Conservation (phyloP, 2,888 invertebrate genomes). For the Andrena bucephala region DNA sequence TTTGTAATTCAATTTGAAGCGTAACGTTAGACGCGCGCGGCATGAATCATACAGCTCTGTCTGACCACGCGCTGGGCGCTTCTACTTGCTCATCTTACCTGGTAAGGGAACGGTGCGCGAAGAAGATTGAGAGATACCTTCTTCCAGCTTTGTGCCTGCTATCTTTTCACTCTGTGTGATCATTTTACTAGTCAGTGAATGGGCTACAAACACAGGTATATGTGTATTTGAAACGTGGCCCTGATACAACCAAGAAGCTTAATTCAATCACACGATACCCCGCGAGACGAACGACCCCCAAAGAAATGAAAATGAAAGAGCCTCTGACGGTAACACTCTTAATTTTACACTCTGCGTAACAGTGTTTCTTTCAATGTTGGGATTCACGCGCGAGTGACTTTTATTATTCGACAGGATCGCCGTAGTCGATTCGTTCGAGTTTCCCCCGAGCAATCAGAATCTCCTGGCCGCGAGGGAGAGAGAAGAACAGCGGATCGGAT, state of each 20-base stretch:
- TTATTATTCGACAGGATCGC: constrained; percentile 44
- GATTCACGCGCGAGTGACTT: constrained; percentile 53
- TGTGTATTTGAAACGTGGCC: too few relatives aligned
- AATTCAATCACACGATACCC: not conserved
- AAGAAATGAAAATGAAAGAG: not conserved
- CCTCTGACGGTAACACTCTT: not conserved
- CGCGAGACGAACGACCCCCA: not conserved
- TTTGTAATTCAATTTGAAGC: too few relatives aligned
- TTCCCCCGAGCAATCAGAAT: constrained; percentile 47
- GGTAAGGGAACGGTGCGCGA: not conserved
- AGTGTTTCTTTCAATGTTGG: constrained; percentile 30
- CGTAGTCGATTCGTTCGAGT: constrained; percentile 35
- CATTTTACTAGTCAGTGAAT: too few relatives aligned
- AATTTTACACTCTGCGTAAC: not conserved
- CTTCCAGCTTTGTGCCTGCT: too few relatives aligned
- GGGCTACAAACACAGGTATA: too few relatives aligned
- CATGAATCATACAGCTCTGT: not conserved
- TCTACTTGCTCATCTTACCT: not conserved
- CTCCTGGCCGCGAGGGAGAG: constrained; percentile 17
- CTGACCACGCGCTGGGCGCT: not conserved
- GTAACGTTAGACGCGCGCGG: not conserved
- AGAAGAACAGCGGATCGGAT: constrained; percentile 70
- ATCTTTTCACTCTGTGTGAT: too few relatives aligned
- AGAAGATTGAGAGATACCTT: too few relatives aligned
- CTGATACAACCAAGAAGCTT: too few relatives aligned